Evolutionary conservation across 2,113 vertebrate species (phyloP).

Genomic region (Nipponia nippon): DNA sequence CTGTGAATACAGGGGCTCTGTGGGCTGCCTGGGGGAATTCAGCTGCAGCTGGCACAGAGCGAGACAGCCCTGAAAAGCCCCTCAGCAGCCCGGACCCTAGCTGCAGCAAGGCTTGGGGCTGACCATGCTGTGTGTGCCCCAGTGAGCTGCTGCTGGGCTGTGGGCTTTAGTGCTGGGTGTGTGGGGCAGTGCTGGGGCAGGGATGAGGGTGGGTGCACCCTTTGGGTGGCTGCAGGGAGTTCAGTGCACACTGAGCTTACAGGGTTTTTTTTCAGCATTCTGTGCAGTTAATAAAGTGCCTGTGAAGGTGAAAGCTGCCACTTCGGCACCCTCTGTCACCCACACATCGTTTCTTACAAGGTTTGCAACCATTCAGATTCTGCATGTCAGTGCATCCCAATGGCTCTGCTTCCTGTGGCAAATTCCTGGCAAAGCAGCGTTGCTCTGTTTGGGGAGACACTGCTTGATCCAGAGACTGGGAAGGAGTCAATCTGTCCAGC

Average conservation of each 20-base stretch:
- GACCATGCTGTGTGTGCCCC: not conserved
- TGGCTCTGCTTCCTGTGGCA: fast-evolving
- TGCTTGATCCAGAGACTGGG: not conserved
- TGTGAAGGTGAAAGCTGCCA: not conserved
- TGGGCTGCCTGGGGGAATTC: not conserved
- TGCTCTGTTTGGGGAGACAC: not conserved
- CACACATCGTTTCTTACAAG: not conserved
- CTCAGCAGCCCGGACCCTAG: not conserved
- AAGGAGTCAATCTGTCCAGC: not conserved
- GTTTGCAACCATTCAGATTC: not conserved
- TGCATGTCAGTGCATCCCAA: not conserved
- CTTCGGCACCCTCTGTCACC: not conserved
- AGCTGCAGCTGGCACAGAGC: not conserved
- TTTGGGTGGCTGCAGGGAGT: not conserved
- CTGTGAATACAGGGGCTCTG: not conserved
- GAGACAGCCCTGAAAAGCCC: not conserved
- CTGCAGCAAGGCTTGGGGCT: not conserved
- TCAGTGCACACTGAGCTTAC: fast-evolving
- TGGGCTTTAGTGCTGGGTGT: not conserved
- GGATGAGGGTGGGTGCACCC: not conserved
- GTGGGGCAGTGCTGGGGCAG: fast-evolving
- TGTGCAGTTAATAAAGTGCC: not conserved
- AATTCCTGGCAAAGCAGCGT: not conserved
- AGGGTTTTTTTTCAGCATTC: not conserved
- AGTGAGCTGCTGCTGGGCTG: not conserved